Conservation (phyloP, 2,888 invertebrate species). For the Apeira syringaria region DNA sequence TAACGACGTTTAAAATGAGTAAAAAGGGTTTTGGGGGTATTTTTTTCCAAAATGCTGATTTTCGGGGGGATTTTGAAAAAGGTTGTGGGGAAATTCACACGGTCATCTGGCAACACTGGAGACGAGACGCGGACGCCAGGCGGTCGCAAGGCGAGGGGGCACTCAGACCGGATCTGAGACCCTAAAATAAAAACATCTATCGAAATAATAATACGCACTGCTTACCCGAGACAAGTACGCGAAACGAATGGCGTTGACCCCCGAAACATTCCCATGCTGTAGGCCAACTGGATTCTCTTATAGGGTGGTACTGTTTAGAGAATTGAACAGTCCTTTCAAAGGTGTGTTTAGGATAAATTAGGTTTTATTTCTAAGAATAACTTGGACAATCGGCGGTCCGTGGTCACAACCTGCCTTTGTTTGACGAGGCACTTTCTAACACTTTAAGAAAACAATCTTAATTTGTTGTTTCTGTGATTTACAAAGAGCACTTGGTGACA, state of each 20-base stretch:
- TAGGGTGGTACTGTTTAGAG: constrained; percentile 65
- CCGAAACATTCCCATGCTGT: constrained; percentile 78
- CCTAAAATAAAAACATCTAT: constrained; percentile 83
- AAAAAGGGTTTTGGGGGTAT: too few relatives aligned
- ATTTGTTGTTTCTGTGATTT: too few relatives aligned
- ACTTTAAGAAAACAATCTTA: too few relatives aligned
- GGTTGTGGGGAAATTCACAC: too few relatives aligned
- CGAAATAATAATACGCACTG: constrained; percentile 81
- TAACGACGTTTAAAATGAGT: too few relatives aligned
- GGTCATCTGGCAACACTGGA: too few relatives aligned
- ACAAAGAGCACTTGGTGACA: too few relatives aligned
- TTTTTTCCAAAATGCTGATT: too few relatives aligned
- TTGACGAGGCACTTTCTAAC: constrained; percentile 12
- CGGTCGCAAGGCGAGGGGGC: constrained; percentile 71
- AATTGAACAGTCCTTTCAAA: constrained; percentile 73
- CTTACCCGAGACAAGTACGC: constrained; percentile 78
- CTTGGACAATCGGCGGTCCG: constrained; percentile 46
- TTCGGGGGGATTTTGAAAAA: too few relatives aligned
- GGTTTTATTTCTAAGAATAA: constrained; percentile 75
- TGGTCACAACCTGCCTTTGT: constrained; percentile 17
- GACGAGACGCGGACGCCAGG: constrained; percentile 45
- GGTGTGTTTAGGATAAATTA: constrained; percentile 73
- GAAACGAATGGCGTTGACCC: constrained; percentile 81
- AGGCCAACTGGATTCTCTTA: constrained; percentile 75
- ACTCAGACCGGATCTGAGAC: constrained; percentile 79